Base-by-base conservation (phyloP, 2,113 vertebrate species). In the Cichladusa arquata region DNA sequence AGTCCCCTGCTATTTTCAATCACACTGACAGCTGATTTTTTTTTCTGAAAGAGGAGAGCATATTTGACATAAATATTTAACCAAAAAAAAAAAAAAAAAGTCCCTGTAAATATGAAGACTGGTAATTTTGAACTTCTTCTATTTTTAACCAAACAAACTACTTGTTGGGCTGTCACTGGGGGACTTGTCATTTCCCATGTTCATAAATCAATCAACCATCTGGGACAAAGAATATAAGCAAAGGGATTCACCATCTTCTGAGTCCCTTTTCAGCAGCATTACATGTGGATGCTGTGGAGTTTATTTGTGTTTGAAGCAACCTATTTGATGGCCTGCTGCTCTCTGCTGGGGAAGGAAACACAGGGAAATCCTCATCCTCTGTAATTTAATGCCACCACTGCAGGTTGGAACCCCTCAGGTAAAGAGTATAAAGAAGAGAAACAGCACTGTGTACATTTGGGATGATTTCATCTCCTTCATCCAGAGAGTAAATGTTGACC, bases 401-500 rank as follows among this genome's bases (percentile, higher is more conserved):
- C 60, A 76, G 34, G 9, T 2, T 65, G 62, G 73, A 92, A 53
- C 54, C 69, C 66, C 38, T 67, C 26, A 44, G 62, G 48, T 70
- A 72, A 90, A 26, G 44, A 48, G 69, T 24, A 36, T 65, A 81
- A 92, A 90, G 73, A 92, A 81, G 64, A 93, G 58, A 86, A 62
- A 81, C 19, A 73, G 64, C 45, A 42, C 31, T 65, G 36, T 76
- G 81, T 93, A 72, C 53, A 58, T 54, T 38, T 64, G 84, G 89
- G 86, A 91, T 92, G 73, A 97, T 87, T 91, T 92, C 40, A 72
- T 87, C 87, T 90, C 65, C 78, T 87, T 93, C 70, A 91, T 85
- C 74, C 73, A 85, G 51, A 94, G 45, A 61, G 87, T 44, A 85
- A 95, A 91, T 87, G 66, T 87, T 95, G 89, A 93, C 73, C 16